A percentile compares a stretch with the other conserved stretches of the same genome.
These are phyloP conservation scores for Pyrrhia umbra DNA, from an alignment of 2,888 invertebrate genomes.

Conservation along the genomic window DNA sequence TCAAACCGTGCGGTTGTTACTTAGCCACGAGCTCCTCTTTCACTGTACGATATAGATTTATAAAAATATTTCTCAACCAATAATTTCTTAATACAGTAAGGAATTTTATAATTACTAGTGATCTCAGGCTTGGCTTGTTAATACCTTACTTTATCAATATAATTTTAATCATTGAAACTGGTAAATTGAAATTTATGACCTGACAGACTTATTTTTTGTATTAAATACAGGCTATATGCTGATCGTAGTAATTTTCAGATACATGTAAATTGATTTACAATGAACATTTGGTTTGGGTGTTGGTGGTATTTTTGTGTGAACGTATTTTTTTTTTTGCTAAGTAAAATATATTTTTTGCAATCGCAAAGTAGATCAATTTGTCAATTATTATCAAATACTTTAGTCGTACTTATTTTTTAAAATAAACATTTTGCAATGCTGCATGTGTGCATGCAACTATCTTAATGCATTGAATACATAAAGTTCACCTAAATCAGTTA, in stretches of 20 bases:
- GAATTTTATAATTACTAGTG: slow-evolving; percentile 58
- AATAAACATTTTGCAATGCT: too few relatives aligned
- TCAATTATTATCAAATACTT: too few relatives aligned
- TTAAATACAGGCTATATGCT: slow-evolving; percentile 34
- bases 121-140: slow-evolving; percentile 55
- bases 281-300: slow-evolving; percentile 2
- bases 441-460: too few relatives aligned
- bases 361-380: too few relatives aligned
- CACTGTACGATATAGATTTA: not conserved
- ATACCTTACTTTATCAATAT: slow-evolving; percentile 55
- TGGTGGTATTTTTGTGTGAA: too few relatives aligned
- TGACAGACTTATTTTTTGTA: slow-evolving; percentile 40
- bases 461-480: too few relatives aligned
- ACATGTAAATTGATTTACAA: slow-evolving; percentile 22
- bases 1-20: too few relatives aligned
- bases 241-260: slow-evolving; percentile 19
- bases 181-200: slow-evolving; percentile 59
- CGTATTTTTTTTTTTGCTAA: too few relatives aligned
- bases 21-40: too few relatives aligned
- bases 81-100: slow-evolving; percentile 50
- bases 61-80: slow-evolving; percentile 17
- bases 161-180: slow-evolving; percentile 53
- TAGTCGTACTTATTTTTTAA: too few relatives aligned
- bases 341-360: too few relatives aligned
- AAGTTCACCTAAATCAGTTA: too few relatives aligned